Percentiles rank a stretch among this genome's conserved stretches.
Evolutionary conservation across 2,888 invertebrate genomes (phyloP).

Genomic region (Drosophila monieri): DNA sequence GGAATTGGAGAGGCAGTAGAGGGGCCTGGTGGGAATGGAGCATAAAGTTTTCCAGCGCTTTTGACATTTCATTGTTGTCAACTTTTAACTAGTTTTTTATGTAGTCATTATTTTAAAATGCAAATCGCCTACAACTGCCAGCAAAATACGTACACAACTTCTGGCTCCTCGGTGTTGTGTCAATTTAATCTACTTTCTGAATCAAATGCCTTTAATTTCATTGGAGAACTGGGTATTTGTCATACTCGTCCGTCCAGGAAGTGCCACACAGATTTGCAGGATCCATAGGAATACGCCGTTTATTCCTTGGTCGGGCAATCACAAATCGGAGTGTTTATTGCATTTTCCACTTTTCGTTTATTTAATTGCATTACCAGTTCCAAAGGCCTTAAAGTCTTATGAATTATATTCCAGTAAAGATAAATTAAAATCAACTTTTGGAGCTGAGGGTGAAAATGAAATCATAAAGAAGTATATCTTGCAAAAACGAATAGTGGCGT

Average conservation of each 20-base stretch:
- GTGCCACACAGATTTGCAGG: conserved; percentile 31
- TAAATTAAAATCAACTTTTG: conserved; percentile 21
- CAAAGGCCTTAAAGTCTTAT: conserved; percentile 7
- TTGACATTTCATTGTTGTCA: conserved; percentile 75
- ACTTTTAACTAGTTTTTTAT: conserved; percentile 73
- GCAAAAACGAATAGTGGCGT: neutral
- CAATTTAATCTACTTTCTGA: conserved; percentile 43
- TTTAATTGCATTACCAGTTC: conserved; percentile 62
- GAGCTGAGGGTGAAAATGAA: conserved; percentile 4
- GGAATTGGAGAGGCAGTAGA: neutral
- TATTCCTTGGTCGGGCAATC: conserved; percentile 35
- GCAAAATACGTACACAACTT: conserved; percentile 15
- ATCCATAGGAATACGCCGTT: conserved; percentile 47
- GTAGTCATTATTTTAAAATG: conserved; percentile 66
- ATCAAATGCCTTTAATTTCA: conserved; percentile 44
- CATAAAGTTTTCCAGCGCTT: conserved; percentile 54
- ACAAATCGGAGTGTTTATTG: conserved; percentile 62
- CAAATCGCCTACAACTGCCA: conserved; percentile 48
- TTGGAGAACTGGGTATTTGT: conserved; percentile 22
- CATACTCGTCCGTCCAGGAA: conserved; percentile 11
- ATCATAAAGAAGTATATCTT: conserved; percentile 2
- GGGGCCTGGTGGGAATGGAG: conserved; percentile 6
- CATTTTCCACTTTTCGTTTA: conserved; percentile 45
- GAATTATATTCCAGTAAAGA: conserved; percentile 31
- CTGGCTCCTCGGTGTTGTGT: conserved; percentile 5